Percentiles rank a stretch among this genome's conserved stretches.
These are phyloP conservation scores for Cephus nigrinus DNA, from an alignment of 2,888 invertebrate species.

Conservation along the genomic window DNA sequence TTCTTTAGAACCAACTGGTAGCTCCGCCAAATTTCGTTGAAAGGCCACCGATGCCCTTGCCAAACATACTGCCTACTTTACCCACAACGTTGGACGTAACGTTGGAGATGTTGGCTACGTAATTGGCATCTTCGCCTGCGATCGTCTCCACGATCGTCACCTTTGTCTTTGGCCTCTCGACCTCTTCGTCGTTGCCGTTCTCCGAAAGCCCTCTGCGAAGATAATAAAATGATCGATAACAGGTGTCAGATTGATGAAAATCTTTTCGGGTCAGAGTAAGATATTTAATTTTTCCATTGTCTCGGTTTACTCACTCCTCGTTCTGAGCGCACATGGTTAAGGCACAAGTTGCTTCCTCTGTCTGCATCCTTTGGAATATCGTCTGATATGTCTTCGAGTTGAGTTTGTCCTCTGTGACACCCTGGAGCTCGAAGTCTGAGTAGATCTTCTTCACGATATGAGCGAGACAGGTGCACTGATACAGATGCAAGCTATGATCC, in stretches of 20 bases:
- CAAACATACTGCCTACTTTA: slow-evolving; percentile 88
- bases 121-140: slow-evolving; percentile 76
- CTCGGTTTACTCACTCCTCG: slow-evolving; percentile 69
- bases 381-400: slow-evolving; percentile 96
- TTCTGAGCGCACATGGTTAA: slow-evolving; percentile 84
- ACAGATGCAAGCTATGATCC: slow-evolving; percentile 93
- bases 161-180: slow-evolving; percentile 71
- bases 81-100: slow-evolving; percentile 89
- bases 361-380: slow-evolving; percentile 93
- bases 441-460: slow-evolving; percentile 99
- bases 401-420: slow-evolving; percentile 96
- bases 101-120: slow-evolving; percentile 80
- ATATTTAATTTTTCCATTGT: neutral
- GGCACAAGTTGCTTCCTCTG: slow-evolving; percentile 95
- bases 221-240: neutral
- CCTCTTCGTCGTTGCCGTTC: slow-evolving; percentile 72
- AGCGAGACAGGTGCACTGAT: slow-evolving; percentile 97
- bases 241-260: no score
- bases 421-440: slow-evolving; percentile 98
- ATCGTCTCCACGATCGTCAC: slow-evolving; percentile 73
- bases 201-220: slow-evolving; percentile 60
- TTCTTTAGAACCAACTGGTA: slow-evolving; percentile 82
- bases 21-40: slow-evolving; percentile 90
- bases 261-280: neutral
- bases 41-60: slow-evolving; percentile 90